Evolutionary conservation across 2,797 vertebrate species (phyloP).

Genomic region (Paramormyrops hopkinsi): DNA sequence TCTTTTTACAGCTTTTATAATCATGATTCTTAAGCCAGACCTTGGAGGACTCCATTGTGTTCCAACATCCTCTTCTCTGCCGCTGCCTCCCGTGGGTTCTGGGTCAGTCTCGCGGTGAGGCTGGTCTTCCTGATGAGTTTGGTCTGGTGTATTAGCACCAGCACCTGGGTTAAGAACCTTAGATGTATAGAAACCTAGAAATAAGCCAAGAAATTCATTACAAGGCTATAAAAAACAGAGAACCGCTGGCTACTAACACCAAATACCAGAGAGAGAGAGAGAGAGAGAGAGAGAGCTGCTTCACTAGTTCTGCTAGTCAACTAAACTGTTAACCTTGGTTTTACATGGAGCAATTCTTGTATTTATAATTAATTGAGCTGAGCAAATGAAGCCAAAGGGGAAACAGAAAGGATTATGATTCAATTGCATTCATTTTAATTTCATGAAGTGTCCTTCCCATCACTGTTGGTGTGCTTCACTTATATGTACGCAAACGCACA

Average conservation of each 20-base stretch:
- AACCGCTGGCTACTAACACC: not conserved
- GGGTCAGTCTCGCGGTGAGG: not conserved
- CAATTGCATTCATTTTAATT: not conserved
- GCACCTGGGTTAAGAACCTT: not conserved
- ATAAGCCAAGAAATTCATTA: not conserved
- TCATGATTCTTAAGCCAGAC: not conserved
- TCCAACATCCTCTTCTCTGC: not conserved
- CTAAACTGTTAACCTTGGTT: not conserved
- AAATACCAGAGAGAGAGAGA: not conserved
- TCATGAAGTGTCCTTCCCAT: not conserved
- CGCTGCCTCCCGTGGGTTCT: not conserved
- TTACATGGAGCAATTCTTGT: not conserved
- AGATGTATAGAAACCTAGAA: not conserved
- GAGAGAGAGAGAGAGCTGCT: not conserved
- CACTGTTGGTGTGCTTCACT: not conserved
- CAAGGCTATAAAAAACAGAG: not conserved
- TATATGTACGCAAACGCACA: not conserved
- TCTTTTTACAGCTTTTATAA: not conserved
- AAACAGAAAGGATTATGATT: not conserved
- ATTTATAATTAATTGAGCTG: not conserved
- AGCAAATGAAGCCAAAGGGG: not conserved
- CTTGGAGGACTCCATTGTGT: not conserved
- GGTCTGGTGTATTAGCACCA: not conserved
- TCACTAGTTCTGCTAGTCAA: not conserved
- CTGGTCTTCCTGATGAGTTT: not conserved